Percentiles rank a stretch among this genome's conserved stretches.
Conservation (phyloP, 2,888 invertebrate genomes). For the Polymixis flavicincta region DNA sequence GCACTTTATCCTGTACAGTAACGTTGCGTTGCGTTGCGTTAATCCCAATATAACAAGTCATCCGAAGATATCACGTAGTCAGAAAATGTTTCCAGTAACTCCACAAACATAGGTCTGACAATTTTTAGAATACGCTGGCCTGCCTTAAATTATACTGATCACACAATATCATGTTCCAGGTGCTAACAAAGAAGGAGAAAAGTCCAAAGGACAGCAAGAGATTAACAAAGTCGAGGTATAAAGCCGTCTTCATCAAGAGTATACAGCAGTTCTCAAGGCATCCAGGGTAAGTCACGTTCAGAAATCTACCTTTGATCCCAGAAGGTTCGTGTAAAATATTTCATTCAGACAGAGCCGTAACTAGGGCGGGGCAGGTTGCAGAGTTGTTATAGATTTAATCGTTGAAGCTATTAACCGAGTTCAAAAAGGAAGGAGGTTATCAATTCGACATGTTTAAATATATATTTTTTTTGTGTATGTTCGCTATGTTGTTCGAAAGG, state of each 20-base stretch:
- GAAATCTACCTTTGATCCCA: background rate
- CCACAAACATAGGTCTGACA: background rate
- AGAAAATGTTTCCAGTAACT: background rate
- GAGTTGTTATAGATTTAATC: too few species aligned
- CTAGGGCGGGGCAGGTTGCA: too few species aligned
- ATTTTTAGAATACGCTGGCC: background rate
- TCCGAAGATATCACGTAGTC: background rate
- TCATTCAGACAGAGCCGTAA: too few species aligned
- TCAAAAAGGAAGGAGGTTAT: too few species aligned
- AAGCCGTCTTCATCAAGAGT: slow-evolving; percentile 93
- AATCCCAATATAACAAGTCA: too few species aligned
- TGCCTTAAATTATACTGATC: background rate
- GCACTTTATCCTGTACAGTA: background rate
- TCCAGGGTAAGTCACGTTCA: slow-evolving; percentile 91
- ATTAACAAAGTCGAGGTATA: slow-evolving; percentile 81
- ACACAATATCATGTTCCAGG: slow-evolving; percentile 73
- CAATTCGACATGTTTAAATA: too few species aligned
- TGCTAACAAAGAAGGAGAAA: slow-evolving; percentile 83
- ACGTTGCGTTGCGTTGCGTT: too few species aligned
- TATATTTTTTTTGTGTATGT: too few species aligned
- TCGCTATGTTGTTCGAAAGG: too few species aligned
- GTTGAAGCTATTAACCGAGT: too few species aligned
- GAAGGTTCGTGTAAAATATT: background rate
- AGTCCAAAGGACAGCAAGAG: slow-evolving; percentile 73
- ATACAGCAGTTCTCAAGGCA: slow-evolving; percentile 93